Evolutionary conservation across 2,888 invertebrate genomes (phyloP), one percentile per base, ranked within the genome.

Genomic region (Drosophila prostipennis): DNA sequence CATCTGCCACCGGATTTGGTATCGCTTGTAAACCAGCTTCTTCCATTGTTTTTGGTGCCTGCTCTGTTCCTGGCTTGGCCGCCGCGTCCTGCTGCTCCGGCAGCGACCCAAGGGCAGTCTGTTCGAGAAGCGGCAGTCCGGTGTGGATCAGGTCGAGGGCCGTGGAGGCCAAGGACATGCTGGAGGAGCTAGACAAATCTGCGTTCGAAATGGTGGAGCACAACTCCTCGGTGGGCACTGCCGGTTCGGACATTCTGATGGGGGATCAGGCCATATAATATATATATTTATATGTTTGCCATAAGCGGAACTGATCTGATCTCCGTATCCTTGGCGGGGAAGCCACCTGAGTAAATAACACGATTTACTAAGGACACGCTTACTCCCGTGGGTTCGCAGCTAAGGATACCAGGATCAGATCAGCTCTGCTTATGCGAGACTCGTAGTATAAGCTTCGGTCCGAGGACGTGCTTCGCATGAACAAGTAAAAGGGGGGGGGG

Each of bases 381-480:
- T 19, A 19, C 19, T 19, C 19, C 19, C n/a, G n/a, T 19, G 26
- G 26, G 26, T 2, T 26, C 5, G 5, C 26, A 26, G 26, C 26
- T 26, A 26, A 5, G 45, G 29, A 10, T 14, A 10, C 14, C 14
- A 7, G 43, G 43, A n/a, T 45, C 37, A 7, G 23, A 13, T 23
- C 45, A n/a, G 23, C 13, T 43, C 16, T 13, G 4, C 29, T 29
- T 5, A 13, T 14, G 45, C 13, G 23, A 43, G n/a, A 43, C 43
- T 7, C 43, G 43, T 43, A n/a, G 29, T 29, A 5, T 26, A 26
- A 6, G 43, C 43, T 43, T 2, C 26, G 10, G 46, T 6, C 14
- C 1, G 14, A 29, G 32, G 59, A 80, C 80, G 80, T 80, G 80
- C 82, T 49, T 52, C 13, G 79, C 79, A 80, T 80, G 37, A 36